These are phyloP conservation scores for Sphaerodactylus townsendi DNA, from an alignment of 2,113 vertebrate species.

Conservation along the genomic window DNA sequence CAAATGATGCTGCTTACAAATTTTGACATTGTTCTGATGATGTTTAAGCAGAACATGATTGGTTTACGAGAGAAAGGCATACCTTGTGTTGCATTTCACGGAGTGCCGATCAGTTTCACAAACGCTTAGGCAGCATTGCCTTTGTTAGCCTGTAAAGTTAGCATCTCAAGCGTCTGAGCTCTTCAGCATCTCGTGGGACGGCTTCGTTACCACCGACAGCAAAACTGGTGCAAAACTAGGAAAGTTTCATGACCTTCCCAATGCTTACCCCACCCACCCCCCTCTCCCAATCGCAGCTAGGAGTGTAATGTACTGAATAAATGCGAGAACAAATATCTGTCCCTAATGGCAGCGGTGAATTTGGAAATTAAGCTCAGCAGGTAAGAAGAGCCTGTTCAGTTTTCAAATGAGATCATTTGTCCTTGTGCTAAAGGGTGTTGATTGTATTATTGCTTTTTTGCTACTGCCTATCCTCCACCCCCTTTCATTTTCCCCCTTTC, in stretches of 20 bases:
- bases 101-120: too few relatives aligned
- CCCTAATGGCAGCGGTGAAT: not conserved
- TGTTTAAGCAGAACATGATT: too few relatives aligned
- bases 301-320: constrained; percentile 1
- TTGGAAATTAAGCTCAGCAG: constrained; percentile 56
- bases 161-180: too few relatives aligned
- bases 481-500: not conserved
- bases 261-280: not conserved
- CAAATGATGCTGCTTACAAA: too few relatives aligned
- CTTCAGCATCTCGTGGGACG: not conserved
- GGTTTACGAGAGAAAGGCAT: too few relatives aligned
- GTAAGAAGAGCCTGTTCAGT: constrained; percentile 35
- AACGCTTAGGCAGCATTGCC: too few relatives aligned
- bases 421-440: constrained; percentile 21
- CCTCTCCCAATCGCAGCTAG: not conserved
- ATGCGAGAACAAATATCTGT: not conserved
- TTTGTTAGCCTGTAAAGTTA: too few relatives aligned
- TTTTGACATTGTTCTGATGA: too few relatives aligned
- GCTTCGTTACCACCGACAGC: not conserved
- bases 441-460: constrained; percentile 43
- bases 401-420: constrained; percentile 50
- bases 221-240: not conserved
- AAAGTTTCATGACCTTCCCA: not conserved
- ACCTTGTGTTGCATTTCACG: too few relatives aligned
- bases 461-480: not conserved